These are phyloP conservation scores for Mya arenaria DNA, from an alignment of 1,140 invertebrate genomes.

Conservation along the genomic window DNA sequence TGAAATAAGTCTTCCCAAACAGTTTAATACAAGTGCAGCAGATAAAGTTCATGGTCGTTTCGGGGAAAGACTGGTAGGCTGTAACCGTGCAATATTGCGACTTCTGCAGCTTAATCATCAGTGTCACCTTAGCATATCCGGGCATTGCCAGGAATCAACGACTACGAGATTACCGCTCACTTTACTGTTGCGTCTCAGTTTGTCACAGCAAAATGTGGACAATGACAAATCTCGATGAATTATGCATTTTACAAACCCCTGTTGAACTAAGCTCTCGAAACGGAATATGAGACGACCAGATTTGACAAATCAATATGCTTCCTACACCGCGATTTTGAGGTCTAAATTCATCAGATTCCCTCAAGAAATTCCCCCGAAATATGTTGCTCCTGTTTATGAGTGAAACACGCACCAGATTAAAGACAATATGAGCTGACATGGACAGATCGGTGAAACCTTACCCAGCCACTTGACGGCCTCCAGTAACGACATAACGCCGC, in stretches of 20 bases:
- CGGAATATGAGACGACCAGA: conserved; percentile 12
- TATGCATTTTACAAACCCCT: conserved; percentile 39
- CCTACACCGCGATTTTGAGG: not conserved
- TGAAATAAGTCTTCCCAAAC: too few relatives aligned
- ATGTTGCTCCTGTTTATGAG: conserved; percentile 10
- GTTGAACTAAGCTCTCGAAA: conserved; percentile 22
- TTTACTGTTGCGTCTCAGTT: too few relatives aligned
- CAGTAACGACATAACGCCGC: not conserved
- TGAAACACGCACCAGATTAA: conserved; percentile 1
- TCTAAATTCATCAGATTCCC: conserved; percentile 7
- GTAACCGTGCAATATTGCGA: too few relatives aligned
- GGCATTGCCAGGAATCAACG: too few relatives aligned
- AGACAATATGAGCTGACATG: conserved; percentile 12
- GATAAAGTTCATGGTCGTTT: too few relatives aligned
- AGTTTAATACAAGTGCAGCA: too few relatives aligned
- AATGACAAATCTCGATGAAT: conserved; percentile 37
- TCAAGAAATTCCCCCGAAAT: conserved; percentile 15
- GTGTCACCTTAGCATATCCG: too few relatives aligned
- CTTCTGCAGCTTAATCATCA: too few relatives aligned
- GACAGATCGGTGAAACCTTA: conserved; percentile 18
- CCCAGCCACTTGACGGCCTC: not conserved
- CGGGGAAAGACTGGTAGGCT: too few relatives aligned
- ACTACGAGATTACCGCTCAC: too few relatives aligned
- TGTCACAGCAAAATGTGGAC: too few relatives aligned
- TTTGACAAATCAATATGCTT: conserved; percentile 41